Conservation (phyloP, 2,888 invertebrate species). For the Cephus nigrinus region DNA sequence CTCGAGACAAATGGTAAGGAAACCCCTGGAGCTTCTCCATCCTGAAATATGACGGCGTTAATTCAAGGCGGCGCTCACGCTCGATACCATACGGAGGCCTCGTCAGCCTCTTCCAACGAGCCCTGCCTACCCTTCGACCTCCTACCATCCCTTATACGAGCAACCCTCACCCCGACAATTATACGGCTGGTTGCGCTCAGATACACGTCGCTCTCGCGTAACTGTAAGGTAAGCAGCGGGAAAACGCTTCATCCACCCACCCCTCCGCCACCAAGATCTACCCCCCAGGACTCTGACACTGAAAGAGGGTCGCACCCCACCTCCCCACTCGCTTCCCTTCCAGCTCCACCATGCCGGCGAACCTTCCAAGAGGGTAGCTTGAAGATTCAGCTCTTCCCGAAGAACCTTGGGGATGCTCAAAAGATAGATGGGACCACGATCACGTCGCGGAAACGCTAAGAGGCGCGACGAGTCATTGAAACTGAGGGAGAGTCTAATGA, state of each 20-base stretch:
- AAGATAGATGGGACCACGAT: constrained; percentile 58
- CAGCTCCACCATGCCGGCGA: not conserved
- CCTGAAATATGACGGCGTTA: constrained; percentile 64
- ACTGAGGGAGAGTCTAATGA: constrained; percentile 57
- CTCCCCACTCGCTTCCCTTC: not conserved
- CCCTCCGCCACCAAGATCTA: not conserved
- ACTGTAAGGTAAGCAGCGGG: constrained; percentile 54
- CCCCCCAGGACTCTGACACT: not conserved
- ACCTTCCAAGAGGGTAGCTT: not conserved
- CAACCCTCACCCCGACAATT: constrained; percentile 53
- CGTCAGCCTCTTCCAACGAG: constrained; percentile 50
- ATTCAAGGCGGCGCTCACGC: constrained; percentile 58
- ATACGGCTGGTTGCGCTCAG: constrained; percentile 62
- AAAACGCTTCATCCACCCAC: constrained; percentile 23
- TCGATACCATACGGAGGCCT: constrained; percentile 46
- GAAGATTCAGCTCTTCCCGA: not conserved
- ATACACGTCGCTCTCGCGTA: constrained; percentile 62
- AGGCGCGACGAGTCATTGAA: constrained; percentile 64
- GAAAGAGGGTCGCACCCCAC: not conserved
- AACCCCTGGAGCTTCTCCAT: constrained; percentile 49
- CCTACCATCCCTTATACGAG: constrained; percentile 23
- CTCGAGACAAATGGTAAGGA: constrained; percentile 57
- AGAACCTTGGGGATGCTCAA: constrained; percentile 29
- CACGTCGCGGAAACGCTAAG: constrained; percentile 56
- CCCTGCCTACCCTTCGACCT: constrained; percentile 41